phyloP scores from a whole-genome alignment of 2,888 invertebrate species.

The Limenitis arthemis region DNA sequence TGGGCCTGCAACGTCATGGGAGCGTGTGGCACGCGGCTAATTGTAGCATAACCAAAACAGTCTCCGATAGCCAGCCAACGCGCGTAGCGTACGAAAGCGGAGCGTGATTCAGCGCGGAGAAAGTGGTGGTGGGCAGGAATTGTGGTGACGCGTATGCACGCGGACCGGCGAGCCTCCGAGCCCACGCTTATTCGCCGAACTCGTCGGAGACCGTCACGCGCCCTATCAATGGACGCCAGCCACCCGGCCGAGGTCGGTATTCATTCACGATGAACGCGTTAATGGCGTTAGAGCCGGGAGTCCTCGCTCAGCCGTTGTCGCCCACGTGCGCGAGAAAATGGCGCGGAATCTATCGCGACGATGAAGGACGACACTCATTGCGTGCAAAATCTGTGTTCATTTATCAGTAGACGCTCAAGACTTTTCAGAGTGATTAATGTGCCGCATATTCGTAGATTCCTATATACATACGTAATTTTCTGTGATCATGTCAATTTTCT shows the following conservation, averaged over 20 bases:
- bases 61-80: constrained; percentile 44
- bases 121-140: constrained; percentile 34
- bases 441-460: constrained; percentile 43
- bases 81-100: constrained; percentile 47
- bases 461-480: constrained; percentile 47
- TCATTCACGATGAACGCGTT: constrained; percentile 68
- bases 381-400: constrained; percentile 68
- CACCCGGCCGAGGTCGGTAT: constrained; percentile 64
- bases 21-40: constrained; percentile 58
- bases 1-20: constrained; percentile 58
- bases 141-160: constrained; percentile 34
- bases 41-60: constrained; percentile 66
- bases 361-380: constrained; percentile 59
- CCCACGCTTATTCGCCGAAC: constrained; percentile 41
- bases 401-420: constrained; percentile 57
- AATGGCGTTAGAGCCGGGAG: constrained; percentile 62
- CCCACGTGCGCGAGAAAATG: constrained; percentile 65
- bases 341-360: constrained; percentile 59
- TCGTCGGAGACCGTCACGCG: constrained; percentile 62
- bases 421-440: constrained; percentile 44
- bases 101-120: constrained; percentile 54
- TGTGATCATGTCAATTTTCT: constrained; percentile 63
- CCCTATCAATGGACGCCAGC: constrained; percentile 63
- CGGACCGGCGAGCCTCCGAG: constrained; percentile 54
- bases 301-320: constrained; percentile 48